Conservation (phyloP, 2,797 vertebrate species). For the Poeciliopsis presidionis region DNA sequence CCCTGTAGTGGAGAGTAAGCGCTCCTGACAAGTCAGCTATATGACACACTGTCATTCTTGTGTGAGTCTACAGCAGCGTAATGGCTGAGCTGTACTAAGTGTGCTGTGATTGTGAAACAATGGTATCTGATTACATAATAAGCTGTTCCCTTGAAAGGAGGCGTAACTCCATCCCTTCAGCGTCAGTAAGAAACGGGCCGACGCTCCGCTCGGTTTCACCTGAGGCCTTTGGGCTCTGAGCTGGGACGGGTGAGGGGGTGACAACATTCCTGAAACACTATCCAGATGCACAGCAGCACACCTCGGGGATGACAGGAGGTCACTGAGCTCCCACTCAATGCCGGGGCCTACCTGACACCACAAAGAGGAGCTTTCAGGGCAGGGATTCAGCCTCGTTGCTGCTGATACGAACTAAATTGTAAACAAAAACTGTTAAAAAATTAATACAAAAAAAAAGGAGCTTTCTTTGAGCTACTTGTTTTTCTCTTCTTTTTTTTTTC, state of each 20-base stretch:
- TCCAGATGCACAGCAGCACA: conserved; percentile 82
- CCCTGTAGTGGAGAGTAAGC: background rate
- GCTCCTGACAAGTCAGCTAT: conserved; percentile 9
- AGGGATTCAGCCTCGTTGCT: conserved; percentile 39
- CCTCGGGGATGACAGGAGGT: conserved; percentile 79
- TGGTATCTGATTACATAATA: conserved; percentile 85
- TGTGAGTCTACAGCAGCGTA: conserved; percentile 36
- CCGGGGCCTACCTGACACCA: conserved; percentile 67
- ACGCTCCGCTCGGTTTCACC: conserved; percentile 76
- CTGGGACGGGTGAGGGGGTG: conserved; percentile 26
- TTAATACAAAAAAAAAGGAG: background rate
- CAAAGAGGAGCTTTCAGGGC: conserved; percentile 76
- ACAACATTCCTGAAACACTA: conserved; percentile 81
- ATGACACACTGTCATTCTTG: conserved; percentile 5
- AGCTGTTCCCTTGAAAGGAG: conserved; percentile 81
- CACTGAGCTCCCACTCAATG: conserved; percentile 70
- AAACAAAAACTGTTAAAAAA: conserved; percentile 2
- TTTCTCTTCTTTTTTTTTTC: conserved; percentile 8
- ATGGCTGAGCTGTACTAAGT: conserved; percentile 72
- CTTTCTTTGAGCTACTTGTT: conserved; percentile 20
- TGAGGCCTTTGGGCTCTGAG: conserved; percentile 62
- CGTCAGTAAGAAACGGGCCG: conserved; percentile 58
- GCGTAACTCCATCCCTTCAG: conserved; percentile 76
- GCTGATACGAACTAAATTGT: background rate
- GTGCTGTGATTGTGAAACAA: conserved; percentile 83